Conservation (phyloP, 2,113 vertebrate species). For the Sander lucioperca region DNA sequence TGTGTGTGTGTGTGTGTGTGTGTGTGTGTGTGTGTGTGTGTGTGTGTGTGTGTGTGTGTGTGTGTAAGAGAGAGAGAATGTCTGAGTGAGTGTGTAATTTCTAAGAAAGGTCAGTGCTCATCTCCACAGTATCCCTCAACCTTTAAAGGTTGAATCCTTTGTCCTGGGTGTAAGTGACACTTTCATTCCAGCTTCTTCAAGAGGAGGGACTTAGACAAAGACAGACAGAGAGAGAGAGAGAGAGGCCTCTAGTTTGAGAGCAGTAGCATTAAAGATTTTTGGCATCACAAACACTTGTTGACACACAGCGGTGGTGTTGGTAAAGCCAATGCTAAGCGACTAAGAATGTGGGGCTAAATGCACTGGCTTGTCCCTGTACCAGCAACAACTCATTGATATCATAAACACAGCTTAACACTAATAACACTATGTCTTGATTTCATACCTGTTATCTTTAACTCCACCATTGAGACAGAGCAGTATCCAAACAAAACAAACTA, state of each 20-base stretch:
- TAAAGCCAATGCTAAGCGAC: not conserved
- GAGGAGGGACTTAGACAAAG: slow-evolving; percentile 39
- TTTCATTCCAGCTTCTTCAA: slow-evolving; percentile 53
- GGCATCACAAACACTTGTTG: slow-evolving; percentile 43
- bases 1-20: slow-evolving; percentile 33
- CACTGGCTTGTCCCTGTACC: not conserved
- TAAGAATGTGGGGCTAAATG: not conserved
- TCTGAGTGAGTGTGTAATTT: slow-evolving; percentile 55
- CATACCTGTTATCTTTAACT: not conserved
- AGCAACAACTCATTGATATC: not conserved
- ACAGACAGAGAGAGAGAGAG: slow-evolving; percentile 23
- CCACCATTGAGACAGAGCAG: not conserved
- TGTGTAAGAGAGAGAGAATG: slow-evolving; percentile 5
- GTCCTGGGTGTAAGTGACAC: slow-evolving; percentile 77
- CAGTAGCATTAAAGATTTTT: slow-evolving; percentile 32
- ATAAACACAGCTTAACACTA: slow-evolving; percentile 6
- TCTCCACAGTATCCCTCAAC: slow-evolving; percentile 78
- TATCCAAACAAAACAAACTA: slow-evolving; percentile 6
- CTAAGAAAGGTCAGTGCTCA: slow-evolving; percentile 83
- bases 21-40: slow-evolving; percentile 31
- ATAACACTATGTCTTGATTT: not conserved
- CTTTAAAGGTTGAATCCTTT: slow-evolving; percentile 85
- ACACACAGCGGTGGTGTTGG: slow-evolving; percentile 8
- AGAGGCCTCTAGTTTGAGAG: slow-evolving; percentile 27
- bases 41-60: slow-evolving; percentile 29